These are phyloP conservation scores for Hydrozoanthus gracilis DNA, from an alignment of 92 coral and sea anemone species.

Conservation along the genomic window DNA sequence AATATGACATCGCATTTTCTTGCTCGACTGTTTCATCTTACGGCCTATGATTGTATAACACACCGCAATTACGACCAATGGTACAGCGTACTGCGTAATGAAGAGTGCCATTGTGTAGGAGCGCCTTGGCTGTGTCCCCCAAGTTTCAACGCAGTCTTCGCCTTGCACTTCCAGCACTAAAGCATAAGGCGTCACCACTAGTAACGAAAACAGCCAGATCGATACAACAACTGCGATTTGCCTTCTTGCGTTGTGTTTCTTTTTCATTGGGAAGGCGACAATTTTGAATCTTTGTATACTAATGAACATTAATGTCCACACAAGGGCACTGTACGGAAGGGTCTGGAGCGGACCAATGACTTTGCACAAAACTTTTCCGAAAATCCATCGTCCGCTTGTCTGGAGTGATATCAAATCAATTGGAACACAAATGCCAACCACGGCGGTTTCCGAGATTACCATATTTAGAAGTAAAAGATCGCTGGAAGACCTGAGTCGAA, in stretches of 20 bases:
- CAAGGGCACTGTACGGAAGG: constrained; percentile 73
- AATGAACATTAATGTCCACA: constrained; percentile 68
- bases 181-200: constrained; percentile 67
- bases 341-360: constrained; percentile 82
- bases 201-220: constrained; percentile 70
- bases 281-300: constrained; percentile 76
- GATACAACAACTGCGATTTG: constrained; percentile 35
- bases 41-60: constrained; percentile 71
- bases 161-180: constrained; percentile 55
- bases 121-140: constrained; percentile 55
- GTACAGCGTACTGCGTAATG: constrained; percentile 70
- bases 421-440: constrained; percentile 73
- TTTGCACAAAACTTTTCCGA: constrained; percentile 75
- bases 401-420: constrained; percentile 64
- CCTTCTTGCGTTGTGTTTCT: constrained; percentile 23
- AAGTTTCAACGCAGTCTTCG: constrained; percentile 71
- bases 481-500: constrained; percentile 64
- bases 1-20: constrained; percentile 50
- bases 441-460: constrained; percentile 75
- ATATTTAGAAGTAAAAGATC: constrained; percentile 72
- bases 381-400: constrained; percentile 63
- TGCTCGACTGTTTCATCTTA: constrained; percentile 61
- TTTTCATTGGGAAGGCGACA: constrained; percentile 57
- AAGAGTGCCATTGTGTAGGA: constrained; percentile 68
- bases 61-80: constrained; percentile 61